phyloP scores from a whole-genome alignment of 2,113 vertebrate genomes.

The Tupaia tana region DNA sequence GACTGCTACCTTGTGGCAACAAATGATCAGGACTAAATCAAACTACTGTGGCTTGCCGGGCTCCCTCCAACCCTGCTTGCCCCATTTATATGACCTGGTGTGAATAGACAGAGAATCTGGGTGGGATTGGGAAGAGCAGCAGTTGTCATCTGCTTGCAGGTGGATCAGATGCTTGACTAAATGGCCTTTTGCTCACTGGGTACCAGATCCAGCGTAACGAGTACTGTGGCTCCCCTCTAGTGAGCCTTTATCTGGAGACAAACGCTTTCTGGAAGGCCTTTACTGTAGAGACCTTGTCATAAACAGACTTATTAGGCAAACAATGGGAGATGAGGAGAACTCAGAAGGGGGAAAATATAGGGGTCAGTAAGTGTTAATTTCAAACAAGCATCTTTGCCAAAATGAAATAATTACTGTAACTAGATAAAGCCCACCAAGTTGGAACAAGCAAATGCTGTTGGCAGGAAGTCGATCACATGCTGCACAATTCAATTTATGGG shows the following conservation, averaged over 20 bases:
- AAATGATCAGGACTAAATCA: conserved; percentile 5
- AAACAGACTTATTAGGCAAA: conserved; percentile 73
- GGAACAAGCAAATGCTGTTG: conserved; percentile 76
- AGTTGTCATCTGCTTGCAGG: neutral
- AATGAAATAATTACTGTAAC: conserved; percentile 79
- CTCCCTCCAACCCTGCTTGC: neutral
- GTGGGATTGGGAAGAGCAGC: neutral
- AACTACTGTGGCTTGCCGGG: neutral
- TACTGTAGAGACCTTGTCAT: conserved; percentile 26
- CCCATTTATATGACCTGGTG: neutral
- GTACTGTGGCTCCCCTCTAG: neutral
- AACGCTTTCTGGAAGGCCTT: conserved; percentile 47
- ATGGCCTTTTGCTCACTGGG: neutral
- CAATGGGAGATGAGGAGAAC: conserved; percentile 49
- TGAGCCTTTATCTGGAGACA: conserved; percentile 28
- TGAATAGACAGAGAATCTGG: conserved; percentile 15
- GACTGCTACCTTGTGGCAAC: neutral
- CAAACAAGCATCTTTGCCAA: conserved; percentile 70
- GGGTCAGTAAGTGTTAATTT: conserved; percentile 80
- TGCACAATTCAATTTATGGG: conserved; percentile 65
- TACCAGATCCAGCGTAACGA: neutral
- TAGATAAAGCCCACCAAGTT: conserved; percentile 69
- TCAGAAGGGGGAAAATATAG: conserved; percentile 50
- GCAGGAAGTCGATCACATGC: conserved; percentile 63
- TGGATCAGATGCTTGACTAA: neutral